These are phyloP conservation scores for Fopius arisanus DNA, from an alignment of 1,140 invertebrate genomes.

Conservation along the genomic window DNA sequence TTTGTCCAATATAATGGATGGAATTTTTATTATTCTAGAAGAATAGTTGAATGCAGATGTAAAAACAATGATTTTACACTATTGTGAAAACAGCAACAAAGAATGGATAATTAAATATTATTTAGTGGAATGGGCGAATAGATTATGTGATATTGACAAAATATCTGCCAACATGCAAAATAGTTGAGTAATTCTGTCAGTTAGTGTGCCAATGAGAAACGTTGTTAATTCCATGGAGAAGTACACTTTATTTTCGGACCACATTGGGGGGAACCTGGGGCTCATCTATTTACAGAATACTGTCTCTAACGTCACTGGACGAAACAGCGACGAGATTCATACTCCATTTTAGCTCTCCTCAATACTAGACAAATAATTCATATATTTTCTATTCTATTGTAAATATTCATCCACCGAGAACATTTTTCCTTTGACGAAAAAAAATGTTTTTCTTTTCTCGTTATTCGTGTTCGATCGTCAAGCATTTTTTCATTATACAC, in stretches of 20 bases:
- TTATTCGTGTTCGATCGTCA: no score
- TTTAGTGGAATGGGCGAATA: background rate
- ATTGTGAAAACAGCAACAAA: no score
- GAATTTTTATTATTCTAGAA: no score
- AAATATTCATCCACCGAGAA: no score
- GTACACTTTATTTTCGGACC: constrained; percentile 54
- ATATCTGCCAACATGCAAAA: background rate
- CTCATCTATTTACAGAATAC: constrained; percentile 60
- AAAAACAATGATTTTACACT: no score
- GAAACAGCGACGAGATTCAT: background rate
- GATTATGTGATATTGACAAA: background rate
- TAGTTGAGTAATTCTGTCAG: constrained; percentile 18
- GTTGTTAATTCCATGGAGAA: constrained; percentile 28
- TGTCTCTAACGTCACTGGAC: constrained; percentile 39
- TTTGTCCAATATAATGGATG: background rate
- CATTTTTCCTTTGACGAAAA: no score
- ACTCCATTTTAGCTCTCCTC: background rate
- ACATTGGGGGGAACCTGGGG: constrained; percentile 47
- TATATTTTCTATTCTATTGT: no score
- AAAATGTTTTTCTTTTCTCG: no score
- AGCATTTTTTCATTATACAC: no score
- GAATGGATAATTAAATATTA: no score
- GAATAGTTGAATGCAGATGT: no score
- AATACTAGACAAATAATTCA: background rate
- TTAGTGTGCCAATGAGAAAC: constrained; percentile 15